These are phyloP conservation scores for Catharus bicknelli DNA, from an alignment of 2,113 vertebrate genomes.

Conservation along the genomic window DNA sequence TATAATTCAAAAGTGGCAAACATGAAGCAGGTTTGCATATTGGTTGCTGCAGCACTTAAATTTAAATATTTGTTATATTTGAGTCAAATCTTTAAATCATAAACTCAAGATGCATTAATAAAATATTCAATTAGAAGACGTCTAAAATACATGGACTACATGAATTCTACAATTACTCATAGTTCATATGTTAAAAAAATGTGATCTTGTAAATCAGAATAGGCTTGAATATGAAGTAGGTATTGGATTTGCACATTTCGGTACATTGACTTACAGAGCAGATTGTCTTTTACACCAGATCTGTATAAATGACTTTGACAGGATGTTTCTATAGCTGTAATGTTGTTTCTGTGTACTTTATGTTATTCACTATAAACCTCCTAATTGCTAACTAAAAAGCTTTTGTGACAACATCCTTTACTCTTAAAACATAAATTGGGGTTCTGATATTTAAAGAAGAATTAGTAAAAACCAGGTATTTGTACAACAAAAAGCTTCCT, in stretches of 20 bases:
- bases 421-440: neutral
- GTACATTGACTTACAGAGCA: neutral
- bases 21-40: neutral
- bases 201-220: neutral
- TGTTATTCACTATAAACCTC: neutral
- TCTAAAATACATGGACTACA: neutral
- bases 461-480: neutral
- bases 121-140: neutral
- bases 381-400: neutral
- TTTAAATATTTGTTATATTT: neutral
- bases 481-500: neutral
- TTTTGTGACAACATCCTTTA: neutral
- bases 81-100: neutral
- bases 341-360: neutral
- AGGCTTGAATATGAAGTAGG: neutral
- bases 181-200: neutral
- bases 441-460: neutral
- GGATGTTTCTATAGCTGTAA: neutral
- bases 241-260: neutral
- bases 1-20: neutral
- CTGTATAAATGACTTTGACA: neutral
- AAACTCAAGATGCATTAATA: neutral
- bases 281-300: neutral
- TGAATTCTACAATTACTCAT: neutral
- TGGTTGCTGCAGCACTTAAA: neutral